Evolutionary conservation across 2,113 vertebrate genomes (phyloP).

Genomic region (Gymnarchus niloticus): DNA sequence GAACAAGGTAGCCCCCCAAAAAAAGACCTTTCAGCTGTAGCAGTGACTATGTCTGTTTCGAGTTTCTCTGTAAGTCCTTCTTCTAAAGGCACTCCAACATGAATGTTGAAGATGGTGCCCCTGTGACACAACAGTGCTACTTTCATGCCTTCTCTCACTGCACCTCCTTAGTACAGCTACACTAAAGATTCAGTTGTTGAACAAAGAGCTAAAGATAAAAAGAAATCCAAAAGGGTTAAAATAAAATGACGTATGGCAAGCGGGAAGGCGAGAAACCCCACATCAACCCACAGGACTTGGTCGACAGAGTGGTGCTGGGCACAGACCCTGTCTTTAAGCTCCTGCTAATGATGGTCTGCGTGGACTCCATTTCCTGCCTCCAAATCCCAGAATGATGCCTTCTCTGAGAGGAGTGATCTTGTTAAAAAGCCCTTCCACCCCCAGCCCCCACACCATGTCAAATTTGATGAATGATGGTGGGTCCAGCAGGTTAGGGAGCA

Average conservation of each 20-base stretch:
- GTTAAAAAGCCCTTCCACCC: conserved; percentile 15
- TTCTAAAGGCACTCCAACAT: neutral
- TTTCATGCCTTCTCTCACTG: no score
- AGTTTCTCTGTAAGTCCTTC: neutral
- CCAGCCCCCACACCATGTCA: conserved; percentile 30
- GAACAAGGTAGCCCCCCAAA: no score
- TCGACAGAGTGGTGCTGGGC: conserved; percentile 7
- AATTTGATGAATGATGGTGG: conserved; percentile 53
- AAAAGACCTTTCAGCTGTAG: neutral
- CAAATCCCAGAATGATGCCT: conserved; percentile 70
- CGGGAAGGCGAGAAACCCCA: neutral
- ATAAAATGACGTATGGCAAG: neutral
- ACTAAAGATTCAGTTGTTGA: neutral
- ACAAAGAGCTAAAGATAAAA: neutral
- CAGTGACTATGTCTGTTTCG: neutral
- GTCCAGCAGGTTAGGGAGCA: conserved; percentile 69
- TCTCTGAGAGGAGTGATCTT: conserved; percentile 40
- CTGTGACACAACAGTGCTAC: no score
- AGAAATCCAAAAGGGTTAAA: neutral
- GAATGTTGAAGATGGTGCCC: neutral
- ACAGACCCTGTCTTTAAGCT: conserved; percentile 48
- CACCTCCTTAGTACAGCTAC: neutral
- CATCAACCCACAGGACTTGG: conserved; percentile 31
- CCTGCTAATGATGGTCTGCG: conserved; percentile 58
- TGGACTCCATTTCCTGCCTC: conserved; percentile 69